These are phyloP conservation scores for Polyploca ridens DNA, from an alignment of 2,888 invertebrate genomes.

Conservation along the genomic window DNA sequence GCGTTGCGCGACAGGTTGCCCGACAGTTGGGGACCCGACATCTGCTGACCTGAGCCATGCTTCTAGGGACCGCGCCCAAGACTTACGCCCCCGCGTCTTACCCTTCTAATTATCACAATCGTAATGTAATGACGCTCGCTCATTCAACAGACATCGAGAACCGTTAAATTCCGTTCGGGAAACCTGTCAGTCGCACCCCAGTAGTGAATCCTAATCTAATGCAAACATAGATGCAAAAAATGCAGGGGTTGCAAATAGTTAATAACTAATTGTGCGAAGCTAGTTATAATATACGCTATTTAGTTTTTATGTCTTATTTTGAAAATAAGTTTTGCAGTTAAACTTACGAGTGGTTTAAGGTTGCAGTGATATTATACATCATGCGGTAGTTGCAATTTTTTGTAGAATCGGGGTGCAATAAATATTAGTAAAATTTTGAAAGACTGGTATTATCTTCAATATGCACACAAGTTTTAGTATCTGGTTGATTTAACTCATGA, in stretches of 20 bases:
- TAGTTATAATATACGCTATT: constrained; percentile 52
- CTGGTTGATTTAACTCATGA: not conserved
- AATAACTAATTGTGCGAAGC: constrained; percentile 67
- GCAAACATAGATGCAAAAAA: constrained; percentile 55
- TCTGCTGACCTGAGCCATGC: constrained; percentile 68
- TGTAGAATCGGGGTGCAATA: not conserved
- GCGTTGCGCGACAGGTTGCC: constrained; percentile 83
- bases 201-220: constrained; percentile 58
- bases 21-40: constrained; percentile 74
- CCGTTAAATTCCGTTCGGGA: constrained; percentile 81
- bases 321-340: constrained; percentile 37
- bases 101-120: constrained; percentile 70
- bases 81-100: constrained; percentile 76
- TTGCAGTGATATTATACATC: not conserved
- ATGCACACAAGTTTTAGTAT: no score
- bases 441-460: no score
- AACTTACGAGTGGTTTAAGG: constrained; percentile 19
- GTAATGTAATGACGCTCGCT: constrained; percentile 53
- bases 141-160: constrained; percentile 71
- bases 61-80: constrained; percentile 61
- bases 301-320: constrained; percentile 48
- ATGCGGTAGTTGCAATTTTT: constrained; percentile 13
- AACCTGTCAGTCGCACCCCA: constrained; percentile 70
- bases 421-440: not conserved
- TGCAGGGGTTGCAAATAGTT: constrained; percentile 60